Conservation (phyloP, 2,797 vertebrate species). For the Fistularia tabacaria region DNA sequence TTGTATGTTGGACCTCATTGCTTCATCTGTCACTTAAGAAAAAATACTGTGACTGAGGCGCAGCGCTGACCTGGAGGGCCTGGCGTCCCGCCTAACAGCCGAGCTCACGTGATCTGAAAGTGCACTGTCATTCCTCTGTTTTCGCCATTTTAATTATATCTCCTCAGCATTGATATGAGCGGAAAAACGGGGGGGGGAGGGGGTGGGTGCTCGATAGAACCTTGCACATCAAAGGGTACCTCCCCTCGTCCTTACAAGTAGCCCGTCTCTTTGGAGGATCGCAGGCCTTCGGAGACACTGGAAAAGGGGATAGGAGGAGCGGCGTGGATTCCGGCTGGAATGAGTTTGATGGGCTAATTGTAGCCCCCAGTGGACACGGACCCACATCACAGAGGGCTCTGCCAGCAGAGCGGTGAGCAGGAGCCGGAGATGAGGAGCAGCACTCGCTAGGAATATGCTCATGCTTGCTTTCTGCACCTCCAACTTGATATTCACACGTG, state of each 20-base stretch:
- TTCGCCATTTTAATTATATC: conserved; percentile 75
- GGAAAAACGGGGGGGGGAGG: conserved; percentile 58
- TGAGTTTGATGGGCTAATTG: conserved; percentile 83
- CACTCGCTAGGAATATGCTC: conserved; percentile 29
- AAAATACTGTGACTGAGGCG: no score
- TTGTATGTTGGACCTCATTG: no score
- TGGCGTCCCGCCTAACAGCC: no score
- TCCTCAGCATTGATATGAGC: conserved; percentile 70
- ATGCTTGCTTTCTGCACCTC: conserved; percentile 19
- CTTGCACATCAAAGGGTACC: conserved; percentile 76
- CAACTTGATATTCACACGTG: no score
- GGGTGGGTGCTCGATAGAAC: conserved; percentile 50
- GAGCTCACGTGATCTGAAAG: no score
- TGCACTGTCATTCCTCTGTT: conserved; percentile 39
- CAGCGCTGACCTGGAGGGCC: no score
- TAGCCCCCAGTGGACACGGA: conserved; percentile 80
- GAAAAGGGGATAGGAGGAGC: conserved; percentile 56
- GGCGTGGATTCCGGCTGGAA: conserved; percentile 65
- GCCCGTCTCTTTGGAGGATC: conserved; percentile 75
- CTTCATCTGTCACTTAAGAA: no score
- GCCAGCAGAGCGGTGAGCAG: conserved; percentile 36
- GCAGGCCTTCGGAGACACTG: conserved; percentile 59
- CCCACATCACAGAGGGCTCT: conserved; percentile 69
- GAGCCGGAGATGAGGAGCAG: conserved; percentile 4
- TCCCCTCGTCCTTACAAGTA: conserved; percentile 76